phyloP scores from a whole-genome alignment of 2,113 vertebrate genomes.

The Condylura cristata region DNA sequence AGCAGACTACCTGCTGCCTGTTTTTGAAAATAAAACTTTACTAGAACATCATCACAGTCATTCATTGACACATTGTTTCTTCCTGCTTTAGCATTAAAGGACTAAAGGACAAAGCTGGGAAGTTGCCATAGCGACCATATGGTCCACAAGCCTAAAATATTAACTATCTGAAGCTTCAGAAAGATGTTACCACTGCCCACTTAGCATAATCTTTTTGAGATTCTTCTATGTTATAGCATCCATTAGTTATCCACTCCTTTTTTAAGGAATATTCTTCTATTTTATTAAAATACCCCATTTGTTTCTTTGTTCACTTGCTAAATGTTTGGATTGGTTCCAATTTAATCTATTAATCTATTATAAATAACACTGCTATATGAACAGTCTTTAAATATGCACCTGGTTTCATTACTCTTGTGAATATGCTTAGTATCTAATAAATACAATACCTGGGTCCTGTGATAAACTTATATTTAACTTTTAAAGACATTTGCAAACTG shows the following conservation, averaged over 20 bases:
- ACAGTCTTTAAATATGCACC: neutral
- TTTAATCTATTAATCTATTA: neutral
- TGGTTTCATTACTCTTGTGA: neutral
- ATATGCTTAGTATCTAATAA: neutral
- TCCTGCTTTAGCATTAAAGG: neutral
- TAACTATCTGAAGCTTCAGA: neutral
- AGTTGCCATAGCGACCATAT: neutral
- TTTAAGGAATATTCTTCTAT: neutral
- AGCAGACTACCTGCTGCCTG: neutral
- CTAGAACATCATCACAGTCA: neutral
- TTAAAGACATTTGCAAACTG: neutral
- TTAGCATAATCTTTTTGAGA: neutral
- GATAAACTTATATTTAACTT: neutral
- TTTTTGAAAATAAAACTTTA: constrained; percentile 34
- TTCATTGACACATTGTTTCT: neutral
- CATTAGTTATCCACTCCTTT: neutral
- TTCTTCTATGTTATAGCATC: neutral
- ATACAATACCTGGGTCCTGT: neutral
- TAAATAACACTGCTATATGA: neutral
- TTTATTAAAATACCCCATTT: neutral
- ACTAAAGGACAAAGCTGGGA: neutral
- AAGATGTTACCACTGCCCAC: neutral
- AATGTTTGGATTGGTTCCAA: neutral
- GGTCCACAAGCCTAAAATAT: neutral
- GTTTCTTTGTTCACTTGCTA: neutral